phyloP scores from a whole-genome alignment of 2,113 vertebrate genomes.

The Ancistrus triradiatus region DNA sequence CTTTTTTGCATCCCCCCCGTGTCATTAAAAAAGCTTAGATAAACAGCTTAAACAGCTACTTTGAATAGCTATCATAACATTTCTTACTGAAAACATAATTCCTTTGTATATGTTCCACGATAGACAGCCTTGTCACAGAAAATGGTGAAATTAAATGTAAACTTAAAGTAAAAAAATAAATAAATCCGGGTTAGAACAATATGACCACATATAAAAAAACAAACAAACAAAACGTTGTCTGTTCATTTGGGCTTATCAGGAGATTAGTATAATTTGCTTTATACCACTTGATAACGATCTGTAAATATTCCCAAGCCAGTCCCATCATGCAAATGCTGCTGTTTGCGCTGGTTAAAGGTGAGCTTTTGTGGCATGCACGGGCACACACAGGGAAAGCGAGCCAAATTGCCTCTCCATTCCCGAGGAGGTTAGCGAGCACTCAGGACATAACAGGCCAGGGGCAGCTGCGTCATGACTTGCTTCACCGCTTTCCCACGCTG shows the following conservation, averaged over 20 bases:
- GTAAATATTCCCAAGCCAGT: constrained; percentile 31
- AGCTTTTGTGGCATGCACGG: constrained; percentile 3
- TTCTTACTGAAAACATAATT: too few species aligned
- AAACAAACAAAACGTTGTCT: too few species aligned
- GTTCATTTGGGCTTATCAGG: too few species aligned
- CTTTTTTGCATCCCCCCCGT: too few species aligned
- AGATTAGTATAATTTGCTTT: too few species aligned
- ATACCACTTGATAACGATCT: constrained; percentile 3
- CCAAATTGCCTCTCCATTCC: constrained; percentile 19
- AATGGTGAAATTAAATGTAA: too few species aligned
- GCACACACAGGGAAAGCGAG: constrained; percentile 16
- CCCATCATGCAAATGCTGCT: constrained; percentile 40
- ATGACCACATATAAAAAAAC: too few species aligned
- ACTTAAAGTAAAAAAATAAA: too few species aligned
- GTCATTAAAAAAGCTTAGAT: not conserved
- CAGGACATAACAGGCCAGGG: not conserved
- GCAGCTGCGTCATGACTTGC: constrained; percentile 36
- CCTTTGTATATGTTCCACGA: too few species aligned
- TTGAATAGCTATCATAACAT: too few species aligned
- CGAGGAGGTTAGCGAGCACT: constrained; percentile 11
- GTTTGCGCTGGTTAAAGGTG: constrained; percentile 35
- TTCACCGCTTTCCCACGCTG: constrained; percentile 24
- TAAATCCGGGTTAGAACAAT: too few species aligned
- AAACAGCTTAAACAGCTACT: not conserved
- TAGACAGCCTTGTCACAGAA: too few species aligned